Percentiles rank a stretch among this genome's conserved stretches.
Evolutionary conservation across 2,888 invertebrate species (phyloP).

Genomic region (Macaria liturata): DNA sequence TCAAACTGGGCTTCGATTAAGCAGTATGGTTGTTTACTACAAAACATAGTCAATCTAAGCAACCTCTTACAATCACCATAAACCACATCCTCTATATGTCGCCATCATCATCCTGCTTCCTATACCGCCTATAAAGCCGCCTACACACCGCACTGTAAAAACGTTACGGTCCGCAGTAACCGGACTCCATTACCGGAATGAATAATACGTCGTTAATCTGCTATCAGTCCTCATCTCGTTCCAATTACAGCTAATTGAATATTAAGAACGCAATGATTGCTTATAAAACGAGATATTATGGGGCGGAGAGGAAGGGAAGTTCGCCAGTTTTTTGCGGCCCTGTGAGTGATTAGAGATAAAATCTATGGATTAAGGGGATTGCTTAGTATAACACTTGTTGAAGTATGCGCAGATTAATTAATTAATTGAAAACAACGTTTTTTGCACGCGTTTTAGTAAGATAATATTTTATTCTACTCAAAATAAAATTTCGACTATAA

Average conservation of each 20-base stretch:
- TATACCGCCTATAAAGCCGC: conserved; percentile 35
- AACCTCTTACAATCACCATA: no score
- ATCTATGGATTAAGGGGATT: conserved; percentile 4
- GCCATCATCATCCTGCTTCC: conserved; percentile 24
- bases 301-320: conserved; percentile 34
- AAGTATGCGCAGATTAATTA: no score
- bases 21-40: no score
- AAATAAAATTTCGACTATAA: background rate
- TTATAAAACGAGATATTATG: conserved; percentile 63
- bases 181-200: conserved; percentile 70
- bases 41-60: no score
- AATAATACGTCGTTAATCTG: conserved; percentile 64
- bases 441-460: no score
- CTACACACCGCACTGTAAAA: conserved; percentile 54
- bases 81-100: no score
- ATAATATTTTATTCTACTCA: no score
- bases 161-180: conserved; percentile 65
- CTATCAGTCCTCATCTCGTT: conserved; percentile 63
- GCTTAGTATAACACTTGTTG: background rate
- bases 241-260: conserved; percentile 76
- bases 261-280: conserved; percentile 68
- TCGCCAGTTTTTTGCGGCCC: conserved; percentile 10
- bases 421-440: no score
- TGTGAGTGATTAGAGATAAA: background rate
- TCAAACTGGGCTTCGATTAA: no score